Evolutionary conservation across 2,888 invertebrate genomes (phyloP).

Genomic region (Andrena haemorrhoa): DNA sequence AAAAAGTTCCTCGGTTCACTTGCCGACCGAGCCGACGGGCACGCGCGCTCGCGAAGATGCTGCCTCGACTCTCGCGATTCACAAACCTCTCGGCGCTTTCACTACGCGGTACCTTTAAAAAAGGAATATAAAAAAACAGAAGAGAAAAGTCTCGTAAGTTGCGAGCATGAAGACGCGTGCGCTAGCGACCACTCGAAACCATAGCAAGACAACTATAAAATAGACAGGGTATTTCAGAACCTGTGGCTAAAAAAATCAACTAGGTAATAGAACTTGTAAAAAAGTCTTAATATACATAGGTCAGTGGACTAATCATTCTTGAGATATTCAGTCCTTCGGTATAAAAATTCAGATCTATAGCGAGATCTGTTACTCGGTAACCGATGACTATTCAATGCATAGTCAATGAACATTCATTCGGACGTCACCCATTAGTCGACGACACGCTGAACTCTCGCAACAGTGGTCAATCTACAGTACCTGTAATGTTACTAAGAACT

Average conservation of each 20-base stretch:
- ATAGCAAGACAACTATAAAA: constrained; percentile 35
- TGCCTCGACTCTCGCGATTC: constrained; percentile 28
- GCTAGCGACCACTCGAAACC: constrained; percentile 12
- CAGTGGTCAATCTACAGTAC: too few species aligned
- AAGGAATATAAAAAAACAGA: constrained; percentile 20
- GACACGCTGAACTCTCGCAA: too few species aligned
- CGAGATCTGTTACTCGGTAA: too few species aligned
- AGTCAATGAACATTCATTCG: too few species aligned
- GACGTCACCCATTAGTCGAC: too few species aligned
- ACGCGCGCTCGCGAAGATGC: constrained; percentile 27
- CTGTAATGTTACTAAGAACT: too few species aligned
- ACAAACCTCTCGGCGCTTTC: constrained; percentile 6
- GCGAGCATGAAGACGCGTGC: not conserved
- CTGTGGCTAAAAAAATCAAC: not conserved
- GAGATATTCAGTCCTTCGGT: too few species aligned
- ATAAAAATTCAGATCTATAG: too few species aligned
- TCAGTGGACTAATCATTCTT: too few species aligned
- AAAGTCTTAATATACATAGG: not conserved
- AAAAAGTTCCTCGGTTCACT: constrained; percentile 19
- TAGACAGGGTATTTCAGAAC: constrained; percentile 11
- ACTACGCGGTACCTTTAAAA: constrained; percentile 7
- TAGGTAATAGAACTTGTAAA: not conserved
- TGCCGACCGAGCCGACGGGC: constrained; percentile 25
- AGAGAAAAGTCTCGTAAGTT: constrained; percentile 3
- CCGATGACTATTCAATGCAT: too few species aligned